phyloP scores from a whole-genome alignment of 2,797 vertebrate genomes.

The Ambastaia sidthimunki region DNA sequence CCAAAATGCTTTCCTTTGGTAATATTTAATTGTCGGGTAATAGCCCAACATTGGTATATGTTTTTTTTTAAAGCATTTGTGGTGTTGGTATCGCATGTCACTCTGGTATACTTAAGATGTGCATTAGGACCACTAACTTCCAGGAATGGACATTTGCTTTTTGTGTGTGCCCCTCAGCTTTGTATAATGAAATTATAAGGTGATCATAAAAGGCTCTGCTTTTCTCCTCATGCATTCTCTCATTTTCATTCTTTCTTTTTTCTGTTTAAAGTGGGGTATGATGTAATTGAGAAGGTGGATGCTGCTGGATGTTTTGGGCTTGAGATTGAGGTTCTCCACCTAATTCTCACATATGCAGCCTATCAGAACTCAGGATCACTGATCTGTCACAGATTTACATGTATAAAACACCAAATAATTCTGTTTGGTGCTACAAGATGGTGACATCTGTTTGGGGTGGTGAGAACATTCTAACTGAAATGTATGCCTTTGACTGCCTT shows the following conservation, averaged over 20 bases:
- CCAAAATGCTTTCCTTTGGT: constrained; percentile 76
- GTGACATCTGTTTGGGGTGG: constrained; percentile 47
- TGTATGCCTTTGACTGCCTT: constrained; percentile 51
- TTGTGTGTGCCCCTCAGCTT: constrained; percentile 76
- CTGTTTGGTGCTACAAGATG: constrained; percentile 48
- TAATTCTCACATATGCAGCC: constrained; percentile 62
- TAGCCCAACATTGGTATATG: constrained; percentile 78
- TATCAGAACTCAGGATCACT: constrained; percentile 70
- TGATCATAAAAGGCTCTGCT: constrained; percentile 82
- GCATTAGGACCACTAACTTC: constrained; percentile 80
- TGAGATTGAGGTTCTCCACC: constrained; percentile 57
- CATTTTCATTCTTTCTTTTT: constrained; percentile 55
- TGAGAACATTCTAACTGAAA: constrained; percentile 35
- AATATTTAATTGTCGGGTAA: constrained; percentile 84
- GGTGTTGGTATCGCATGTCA: constrained; percentile 81
- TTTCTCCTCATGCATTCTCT: constrained; percentile 62
- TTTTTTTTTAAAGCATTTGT: constrained; percentile 72
- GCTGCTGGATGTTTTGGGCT: constrained; percentile 73
- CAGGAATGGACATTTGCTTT: constrained; percentile 78
- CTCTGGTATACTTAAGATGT: constrained; percentile 82
- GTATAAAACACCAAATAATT: constrained; percentile 77
- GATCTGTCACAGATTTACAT: constrained; percentile 74
- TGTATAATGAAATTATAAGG: constrained; percentile 85
- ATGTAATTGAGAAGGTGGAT: constrained; percentile 80
- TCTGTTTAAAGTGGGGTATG: constrained; percentile 78